Evolutionary conservation across 2,888 invertebrate genomes (phyloP).

Genomic region (Microdon myrmicae): DNA sequence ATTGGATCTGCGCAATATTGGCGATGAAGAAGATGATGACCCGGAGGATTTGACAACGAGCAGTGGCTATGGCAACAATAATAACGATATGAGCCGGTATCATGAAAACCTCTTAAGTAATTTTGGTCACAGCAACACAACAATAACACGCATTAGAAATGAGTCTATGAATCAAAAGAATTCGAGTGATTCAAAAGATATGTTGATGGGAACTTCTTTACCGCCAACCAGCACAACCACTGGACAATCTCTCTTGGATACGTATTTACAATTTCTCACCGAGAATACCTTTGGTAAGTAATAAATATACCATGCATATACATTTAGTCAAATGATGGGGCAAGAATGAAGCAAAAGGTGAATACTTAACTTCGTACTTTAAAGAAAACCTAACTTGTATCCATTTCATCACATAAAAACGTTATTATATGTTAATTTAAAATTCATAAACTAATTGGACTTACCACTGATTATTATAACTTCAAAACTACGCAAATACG

Average conservation of each 20-base stretch:
- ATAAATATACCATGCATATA: background rate
- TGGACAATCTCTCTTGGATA: conserved; percentile 83
- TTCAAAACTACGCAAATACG: too few species aligned
- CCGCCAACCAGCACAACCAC: conserved; percentile 74
- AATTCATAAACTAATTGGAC: too few species aligned
- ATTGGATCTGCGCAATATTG: conserved; percentile 76
- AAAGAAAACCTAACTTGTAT: too few species aligned
- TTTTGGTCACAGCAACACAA: conserved; percentile 71
- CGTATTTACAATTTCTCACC: conserved; percentile 87
- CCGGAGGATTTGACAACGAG: conserved; percentile 83
- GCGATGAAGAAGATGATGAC: conserved; percentile 75
- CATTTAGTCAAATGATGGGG: background rate
- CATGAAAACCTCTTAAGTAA: conserved; percentile 64
- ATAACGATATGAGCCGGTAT: conserved; percentile 62
- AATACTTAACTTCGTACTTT: too few species aligned
- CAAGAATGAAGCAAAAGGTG: background rate
- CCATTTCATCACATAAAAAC: too few species aligned
- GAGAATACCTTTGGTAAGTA: conserved; percentile 79
- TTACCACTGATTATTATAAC: too few species aligned
- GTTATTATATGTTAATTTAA: too few species aligned
- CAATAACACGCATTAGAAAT: conserved; percentile 74
- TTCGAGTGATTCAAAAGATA: conserved; percentile 69
- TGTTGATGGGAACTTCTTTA: conserved; percentile 72
- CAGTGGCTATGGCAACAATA: conserved; percentile 55
- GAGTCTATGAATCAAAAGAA: conserved; percentile 68